Conservation (phyloP, 2,888 invertebrate species). For the Agrochola lota region DNA sequence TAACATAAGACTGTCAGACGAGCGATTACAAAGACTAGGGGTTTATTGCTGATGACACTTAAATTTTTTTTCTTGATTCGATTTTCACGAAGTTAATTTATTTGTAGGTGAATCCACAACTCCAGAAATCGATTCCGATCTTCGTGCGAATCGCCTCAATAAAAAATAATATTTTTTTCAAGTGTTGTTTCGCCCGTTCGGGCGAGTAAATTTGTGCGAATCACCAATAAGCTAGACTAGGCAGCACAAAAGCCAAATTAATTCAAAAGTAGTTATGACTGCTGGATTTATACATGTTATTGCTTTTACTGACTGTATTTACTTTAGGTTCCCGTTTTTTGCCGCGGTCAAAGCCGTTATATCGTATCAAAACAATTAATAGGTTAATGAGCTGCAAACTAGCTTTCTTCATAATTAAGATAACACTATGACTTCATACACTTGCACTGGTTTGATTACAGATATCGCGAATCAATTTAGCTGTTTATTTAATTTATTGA, state of each 20-base stretch:
- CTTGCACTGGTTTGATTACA: background rate
- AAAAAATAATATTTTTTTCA: no score
- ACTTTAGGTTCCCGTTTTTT: slow-evolving; percentile 2
- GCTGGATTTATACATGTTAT: background rate
- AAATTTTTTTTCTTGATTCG: no score
- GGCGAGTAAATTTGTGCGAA: no score
- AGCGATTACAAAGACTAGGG: background rate
- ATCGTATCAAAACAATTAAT: background rate
- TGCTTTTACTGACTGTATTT: background rate
- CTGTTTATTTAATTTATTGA: slow-evolving; percentile 18
- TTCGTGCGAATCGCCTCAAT: no score
- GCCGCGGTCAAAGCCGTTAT: background rate
- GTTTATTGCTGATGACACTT: no score
- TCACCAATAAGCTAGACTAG: no score
- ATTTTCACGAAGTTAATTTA: no score
- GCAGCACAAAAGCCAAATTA: background rate
- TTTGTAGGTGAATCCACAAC: no score
- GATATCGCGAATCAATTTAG: slow-evolving; percentile 35
- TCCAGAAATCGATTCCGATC: no score
- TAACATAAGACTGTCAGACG: background rate
- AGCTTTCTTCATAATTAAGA: slow-evolving; percentile 6
- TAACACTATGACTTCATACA: background rate
- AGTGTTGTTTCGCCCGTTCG: no score
- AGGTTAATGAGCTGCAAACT: slow-evolving; percentile 30
- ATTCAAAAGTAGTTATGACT: background rate